Conservation (phyloP, 1,140 invertebrate species). For the Drosophila bipectinata region DNA sequence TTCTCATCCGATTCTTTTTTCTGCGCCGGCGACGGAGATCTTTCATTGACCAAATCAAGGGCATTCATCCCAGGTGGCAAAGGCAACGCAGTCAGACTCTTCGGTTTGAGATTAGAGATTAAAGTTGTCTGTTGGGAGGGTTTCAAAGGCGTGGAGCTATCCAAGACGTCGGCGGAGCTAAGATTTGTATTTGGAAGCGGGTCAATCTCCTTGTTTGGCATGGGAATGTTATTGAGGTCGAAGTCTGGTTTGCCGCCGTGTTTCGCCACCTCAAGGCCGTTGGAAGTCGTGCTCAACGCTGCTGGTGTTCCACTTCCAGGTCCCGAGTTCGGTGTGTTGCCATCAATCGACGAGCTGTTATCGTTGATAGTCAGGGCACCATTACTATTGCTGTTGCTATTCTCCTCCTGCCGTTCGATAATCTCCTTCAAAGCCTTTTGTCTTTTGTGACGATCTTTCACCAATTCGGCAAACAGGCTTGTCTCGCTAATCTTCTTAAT, state of each 20-base stretch:
- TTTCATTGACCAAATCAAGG: constrained; percentile 85
- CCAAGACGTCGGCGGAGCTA: constrained; percentile 52
- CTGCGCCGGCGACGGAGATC: constrained; percentile 79
- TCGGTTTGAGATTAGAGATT: constrained; percentile 84
- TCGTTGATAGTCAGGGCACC: constrained; percentile 75
- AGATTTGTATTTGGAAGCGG: constrained; percentile 26
- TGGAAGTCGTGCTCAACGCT: constrained; percentile 45
- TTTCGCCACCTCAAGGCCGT: constrained; percentile 53
- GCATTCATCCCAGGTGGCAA: constrained; percentile 93
- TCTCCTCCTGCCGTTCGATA: constrained; percentile 87
- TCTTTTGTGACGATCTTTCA: constrained; percentile 92
- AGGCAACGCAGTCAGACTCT: constrained; percentile 89
- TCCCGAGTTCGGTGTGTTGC: constrained; percentile 59
- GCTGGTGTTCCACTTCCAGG: constrained; percentile 37
- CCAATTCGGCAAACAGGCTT: constrained; percentile 93
- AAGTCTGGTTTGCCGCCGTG: constrained; percentile 65
- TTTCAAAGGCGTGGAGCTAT: constrained; percentile 41
- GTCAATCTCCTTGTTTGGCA: constrained; percentile 84
- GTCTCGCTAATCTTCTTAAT: constrained; percentile 92
- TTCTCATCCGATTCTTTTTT: constrained; percentile 57
- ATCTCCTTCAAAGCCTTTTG: constrained; percentile 87
- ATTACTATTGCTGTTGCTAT: constrained; percentile 79
- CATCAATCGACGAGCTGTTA: constrained; percentile 79
- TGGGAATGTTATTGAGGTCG: constrained; percentile 87
- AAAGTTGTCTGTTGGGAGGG: constrained; percentile 20